These are phyloP conservation scores for Cheirogaleus medius DNA, from an alignment of 2,113 vertebrate species.

Conservation along the genomic window DNA sequence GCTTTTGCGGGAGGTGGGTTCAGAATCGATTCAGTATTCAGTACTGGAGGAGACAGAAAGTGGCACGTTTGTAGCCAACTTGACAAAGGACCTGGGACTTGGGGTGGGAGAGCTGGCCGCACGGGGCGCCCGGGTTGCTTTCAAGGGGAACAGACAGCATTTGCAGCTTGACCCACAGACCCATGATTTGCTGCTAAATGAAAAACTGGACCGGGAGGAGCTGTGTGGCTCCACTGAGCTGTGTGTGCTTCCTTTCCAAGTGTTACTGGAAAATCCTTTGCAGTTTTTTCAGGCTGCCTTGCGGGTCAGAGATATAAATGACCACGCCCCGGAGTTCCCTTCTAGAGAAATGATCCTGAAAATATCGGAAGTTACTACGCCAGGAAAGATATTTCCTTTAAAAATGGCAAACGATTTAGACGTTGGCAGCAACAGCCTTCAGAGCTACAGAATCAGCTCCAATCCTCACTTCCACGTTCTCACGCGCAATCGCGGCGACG, in stretches of 20 bases:
- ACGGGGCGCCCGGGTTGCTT: slow-evolving; percentile 83
- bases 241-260: slow-evolving; percentile 83
- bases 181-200: slow-evolving; percentile 77
- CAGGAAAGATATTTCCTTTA: slow-evolving; percentile 78
- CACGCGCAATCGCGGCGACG: slow-evolving; percentile 59
- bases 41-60: slow-evolving; percentile 85
- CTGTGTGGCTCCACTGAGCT: slow-evolving; percentile 72
- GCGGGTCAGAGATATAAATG: slow-evolving; percentile 86
- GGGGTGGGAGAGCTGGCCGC: slow-evolving; percentile 49
- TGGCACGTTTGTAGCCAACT: slow-evolving; percentile 84
- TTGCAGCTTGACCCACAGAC: slow-evolving; percentile 81
- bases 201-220: slow-evolving; percentile 67
- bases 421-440: slow-evolving; percentile 83
- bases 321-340: slow-evolving; percentile 85
- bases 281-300: slow-evolving; percentile 83
- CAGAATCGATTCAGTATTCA: slow-evolving; percentile 82
- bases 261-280: slow-evolving; percentile 87
- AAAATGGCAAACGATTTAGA: slow-evolving; percentile 86
- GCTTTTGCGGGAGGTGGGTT: slow-evolving; percentile 37
- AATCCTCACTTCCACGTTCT: slow-evolving; percentile 81
- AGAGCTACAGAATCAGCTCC: slow-evolving; percentile 80
- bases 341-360: slow-evolving; percentile 82
- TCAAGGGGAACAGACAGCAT: slow-evolving; percentile 82
- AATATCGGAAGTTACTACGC: slow-evolving; percentile 80
- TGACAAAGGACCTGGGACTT: slow-evolving; percentile 81